These are phyloP conservation scores for Mormyrus proboscirostris DNA, from an alignment of 2,797 vertebrate genomes.

Conservation along the genomic window DNA sequence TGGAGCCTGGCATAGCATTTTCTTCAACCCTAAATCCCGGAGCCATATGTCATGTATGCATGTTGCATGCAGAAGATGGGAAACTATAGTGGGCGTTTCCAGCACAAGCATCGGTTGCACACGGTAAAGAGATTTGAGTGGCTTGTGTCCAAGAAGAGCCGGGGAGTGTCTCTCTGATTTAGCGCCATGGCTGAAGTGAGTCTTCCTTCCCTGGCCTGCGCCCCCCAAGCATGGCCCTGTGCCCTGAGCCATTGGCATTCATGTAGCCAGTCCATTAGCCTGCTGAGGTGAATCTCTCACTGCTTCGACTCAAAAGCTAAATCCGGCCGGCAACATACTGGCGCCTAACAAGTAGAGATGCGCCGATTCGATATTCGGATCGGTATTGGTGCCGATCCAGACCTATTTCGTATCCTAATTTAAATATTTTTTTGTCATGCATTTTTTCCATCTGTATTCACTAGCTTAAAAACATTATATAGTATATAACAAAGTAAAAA, in stretches of 20 bases:
- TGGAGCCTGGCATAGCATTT: not conserved
- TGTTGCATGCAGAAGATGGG: not conserved
- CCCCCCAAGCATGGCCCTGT: not conserved
- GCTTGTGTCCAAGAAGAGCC: not conserved
- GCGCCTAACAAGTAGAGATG: not conserved
- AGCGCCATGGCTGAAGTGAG: not conserved
- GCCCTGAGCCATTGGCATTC: not conserved
- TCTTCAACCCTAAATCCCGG: not conserved
- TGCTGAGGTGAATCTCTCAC: not conserved
- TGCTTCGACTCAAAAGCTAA: not conserved
- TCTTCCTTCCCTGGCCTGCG: not conserved
- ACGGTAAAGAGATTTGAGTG: not conserved
- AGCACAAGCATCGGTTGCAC: not conserved
- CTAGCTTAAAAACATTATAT: too few relatives aligned
- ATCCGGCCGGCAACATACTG: not conserved
- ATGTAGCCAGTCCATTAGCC: not conserved
- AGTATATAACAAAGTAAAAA: too few relatives aligned
- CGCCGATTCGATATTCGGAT: too few relatives aligned
- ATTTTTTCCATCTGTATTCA: too few relatives aligned
- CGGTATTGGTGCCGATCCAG: too few relatives aligned
- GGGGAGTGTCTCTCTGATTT: not conserved
- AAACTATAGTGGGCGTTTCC: not conserved
- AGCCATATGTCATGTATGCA: not conserved
- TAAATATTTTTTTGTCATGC: too few relatives aligned
- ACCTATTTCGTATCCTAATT: too few relatives aligned